Percentiles rank a stretch among this genome's conserved stretches.
phyloP scores from a whole-genome alignment of 2,113 vertebrate species.

The Abramis brama region DNA sequence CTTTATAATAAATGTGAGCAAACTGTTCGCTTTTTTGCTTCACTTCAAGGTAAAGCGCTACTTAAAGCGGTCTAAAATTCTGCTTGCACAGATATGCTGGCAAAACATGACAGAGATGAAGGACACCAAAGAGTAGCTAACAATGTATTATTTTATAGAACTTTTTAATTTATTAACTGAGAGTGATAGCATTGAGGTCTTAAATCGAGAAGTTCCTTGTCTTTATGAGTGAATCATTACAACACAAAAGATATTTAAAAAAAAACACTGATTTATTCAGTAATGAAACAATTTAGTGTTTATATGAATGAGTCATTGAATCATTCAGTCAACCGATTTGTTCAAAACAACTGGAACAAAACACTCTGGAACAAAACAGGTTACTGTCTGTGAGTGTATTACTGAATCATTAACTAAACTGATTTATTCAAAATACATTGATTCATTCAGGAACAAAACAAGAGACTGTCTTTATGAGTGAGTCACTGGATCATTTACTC shows the following conservation, averaged over 20 bases:
- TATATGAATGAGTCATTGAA: too few species aligned
- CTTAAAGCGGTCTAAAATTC: constrained; percentile 64
- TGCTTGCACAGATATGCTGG: constrained; percentile 61
- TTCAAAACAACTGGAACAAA: too few species aligned
- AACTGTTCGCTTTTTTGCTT: constrained; percentile 67
- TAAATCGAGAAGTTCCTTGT: background rate
- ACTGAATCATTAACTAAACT: background rate
- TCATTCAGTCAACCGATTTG: too few species aligned
- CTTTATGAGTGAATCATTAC: background rate
- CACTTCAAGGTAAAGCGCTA: constrained; percentile 56
- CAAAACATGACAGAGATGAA: constrained; percentile 58
- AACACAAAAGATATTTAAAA: background rate
- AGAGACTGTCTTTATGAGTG: background rate
- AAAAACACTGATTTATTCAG: background rate
- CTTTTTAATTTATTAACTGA: constrained; percentile 56
- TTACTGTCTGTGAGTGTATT: background rate
- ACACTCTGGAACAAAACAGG: background rate
- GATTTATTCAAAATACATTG: background rate
- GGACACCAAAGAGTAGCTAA: constrained; percentile 66
- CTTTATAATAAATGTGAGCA: constrained; percentile 65
- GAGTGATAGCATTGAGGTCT: constrained; percentile 59
- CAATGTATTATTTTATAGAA: constrained; percentile 62
- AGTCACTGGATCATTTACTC: background rate
- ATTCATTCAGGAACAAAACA: background rate
- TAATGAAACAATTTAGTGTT: background rate